Base-by-base conservation (phyloP, 1,140 invertebrate species). In the Cecropterus lyciades region DNA sequence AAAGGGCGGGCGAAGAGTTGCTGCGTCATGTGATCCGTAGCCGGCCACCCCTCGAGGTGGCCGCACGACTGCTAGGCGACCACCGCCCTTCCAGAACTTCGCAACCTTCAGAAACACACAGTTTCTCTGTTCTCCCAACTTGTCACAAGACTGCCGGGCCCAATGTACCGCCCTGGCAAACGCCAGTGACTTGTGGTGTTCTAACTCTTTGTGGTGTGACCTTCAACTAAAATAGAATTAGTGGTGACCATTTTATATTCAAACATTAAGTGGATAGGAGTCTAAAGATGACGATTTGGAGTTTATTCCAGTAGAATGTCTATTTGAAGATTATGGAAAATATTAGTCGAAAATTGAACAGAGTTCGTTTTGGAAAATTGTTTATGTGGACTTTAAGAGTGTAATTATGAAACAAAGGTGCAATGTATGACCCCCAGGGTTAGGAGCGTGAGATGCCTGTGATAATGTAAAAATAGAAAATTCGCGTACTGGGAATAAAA, bases 21-120 rank as follows among this genome's bases (percentile, higher is more conserved):
- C 75, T 91, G 92, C 75, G 88, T 94, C 80, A 94, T 94, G 93
- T 94, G 93, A 94, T 93, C 91, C 83, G 85, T 84, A 65, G 92
- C 92, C 85, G 91, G 92, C 92, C 92, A 91, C 84, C 86, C 89
- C 11, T 90, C 89, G 62, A 83, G 91, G 87, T 92, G 90, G 80
- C 88, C 88, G 80, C 85, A 91, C 76, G 91, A 92, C 77, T 88
- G 85, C 70, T 92, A 91, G 84, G 76, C 77, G 77, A 82, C 84
- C 82, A 80, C 83, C 80, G 76, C 76, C 77, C 73, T 65, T 73
- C 53, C 63, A 73, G 49, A 71, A 67, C 70, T 72, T 70, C 64
- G 37, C 37, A 69, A 70, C 66, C 65, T 71, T 74, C 64, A 59
- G 67, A 60, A 57, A 67, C 69, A 68, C 33, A n/a, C 43, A 56